Conservation (phyloP, 1,140 invertebrate species). For the Drosophila azteca region DNA sequence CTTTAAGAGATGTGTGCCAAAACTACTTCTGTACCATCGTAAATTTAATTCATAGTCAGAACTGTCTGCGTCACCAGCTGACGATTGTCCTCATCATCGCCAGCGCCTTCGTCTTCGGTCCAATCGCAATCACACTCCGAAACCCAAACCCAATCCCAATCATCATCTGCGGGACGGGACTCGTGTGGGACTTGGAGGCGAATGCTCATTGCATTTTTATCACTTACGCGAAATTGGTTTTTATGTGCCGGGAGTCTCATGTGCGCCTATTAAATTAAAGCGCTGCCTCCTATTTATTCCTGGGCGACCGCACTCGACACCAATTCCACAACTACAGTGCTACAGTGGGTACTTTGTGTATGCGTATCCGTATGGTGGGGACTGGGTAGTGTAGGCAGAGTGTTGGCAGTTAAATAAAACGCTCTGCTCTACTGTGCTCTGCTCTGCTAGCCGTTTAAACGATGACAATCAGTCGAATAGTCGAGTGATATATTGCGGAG, state of each 20-base stretch:
- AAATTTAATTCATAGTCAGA: slow-evolving; percentile 72
- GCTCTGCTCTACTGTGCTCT: slow-evolving; percentile 46
- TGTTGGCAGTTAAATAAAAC: slow-evolving; percentile 68
- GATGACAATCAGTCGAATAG: slow-evolving; percentile 76
- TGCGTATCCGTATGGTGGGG: slow-evolving; percentile 17
- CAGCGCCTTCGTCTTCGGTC: slow-evolving; percentile 18
- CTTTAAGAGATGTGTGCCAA: slow-evolving; percentile 72
- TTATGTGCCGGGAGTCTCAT: slow-evolving; percentile 74
- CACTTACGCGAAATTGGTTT: slow-evolving; percentile 82
- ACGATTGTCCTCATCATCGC: slow-evolving; percentile 47
- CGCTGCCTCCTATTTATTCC: slow-evolving; percentile 48
- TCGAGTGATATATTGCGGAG: slow-evolving; percentile 37
- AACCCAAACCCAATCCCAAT: slow-evolving; percentile 12
- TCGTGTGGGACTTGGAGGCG: slow-evolving; percentile 36
- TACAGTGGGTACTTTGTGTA: slow-evolving; percentile 15
- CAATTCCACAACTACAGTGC: slow-evolving; percentile 42
- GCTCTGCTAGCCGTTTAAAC: slow-evolving; percentile 65
- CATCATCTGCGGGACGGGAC: slow-evolving; percentile 1
- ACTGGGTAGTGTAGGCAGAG: background rate
- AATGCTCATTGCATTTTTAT: slow-evolving; percentile 81
- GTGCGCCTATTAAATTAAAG: slow-evolving; percentile 80
- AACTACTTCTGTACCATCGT: slow-evolving; percentile 73
- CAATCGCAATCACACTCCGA: slow-evolving; percentile 32
- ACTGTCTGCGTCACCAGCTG: slow-evolving; percentile 61
- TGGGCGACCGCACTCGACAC: slow-evolving; percentile 47